A percentile compares a stretch with the other conserved stretches of the same genome.
Evolutionary conservation across 2,113 vertebrate genomes (phyloP).

Genomic region (Zingel zingel): DNA sequence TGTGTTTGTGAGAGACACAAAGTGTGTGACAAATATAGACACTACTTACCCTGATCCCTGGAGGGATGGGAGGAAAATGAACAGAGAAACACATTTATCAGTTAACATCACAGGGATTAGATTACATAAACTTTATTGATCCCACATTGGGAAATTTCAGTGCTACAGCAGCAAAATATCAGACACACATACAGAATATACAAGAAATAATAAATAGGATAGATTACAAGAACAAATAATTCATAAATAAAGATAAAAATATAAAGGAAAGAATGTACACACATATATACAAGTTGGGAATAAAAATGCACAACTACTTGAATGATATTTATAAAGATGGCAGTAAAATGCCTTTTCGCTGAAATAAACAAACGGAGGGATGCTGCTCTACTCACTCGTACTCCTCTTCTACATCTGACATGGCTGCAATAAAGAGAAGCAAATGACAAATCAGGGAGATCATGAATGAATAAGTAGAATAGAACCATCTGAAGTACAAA

Average conservation of each 20-base stretch:
- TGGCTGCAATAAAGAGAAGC: constrained; percentile 66
- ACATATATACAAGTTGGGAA: no score
- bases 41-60: constrained; percentile 79
- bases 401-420: constrained; percentile 86
- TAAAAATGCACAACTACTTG: no score
- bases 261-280: no score
- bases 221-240: no score
- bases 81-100: constrained; percentile 1
- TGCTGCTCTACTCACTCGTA: constrained; percentile 82
- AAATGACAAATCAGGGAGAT: background rate
- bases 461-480: background rate
- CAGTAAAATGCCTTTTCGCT: background rate
- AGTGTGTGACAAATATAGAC: background rate
- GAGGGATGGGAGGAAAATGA: background rate
- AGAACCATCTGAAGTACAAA: background rate
- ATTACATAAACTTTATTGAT: no score
- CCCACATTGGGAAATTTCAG: no score
- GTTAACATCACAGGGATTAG: background rate
- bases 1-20: no score
- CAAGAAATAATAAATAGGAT: no score
- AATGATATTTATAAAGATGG: no score
- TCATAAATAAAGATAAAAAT: no score
- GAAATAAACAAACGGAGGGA: background rate
- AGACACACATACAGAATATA: no score
- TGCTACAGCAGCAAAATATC: no score